Evolutionary conservation across 2,888 invertebrate genomes (phyloP).

Genomic region (Caradrina kadenii): DNA sequence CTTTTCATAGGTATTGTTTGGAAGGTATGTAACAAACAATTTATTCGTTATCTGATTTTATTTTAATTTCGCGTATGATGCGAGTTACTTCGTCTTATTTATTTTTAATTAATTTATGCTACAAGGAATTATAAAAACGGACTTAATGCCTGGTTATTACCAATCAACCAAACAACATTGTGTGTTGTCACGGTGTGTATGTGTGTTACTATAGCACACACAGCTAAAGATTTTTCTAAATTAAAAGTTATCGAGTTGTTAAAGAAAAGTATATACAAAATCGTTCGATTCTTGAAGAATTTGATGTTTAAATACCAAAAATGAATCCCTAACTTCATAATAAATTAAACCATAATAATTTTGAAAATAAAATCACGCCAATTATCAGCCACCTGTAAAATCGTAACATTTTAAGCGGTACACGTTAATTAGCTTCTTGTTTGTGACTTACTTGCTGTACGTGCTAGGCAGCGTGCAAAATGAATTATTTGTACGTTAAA

Average conservation of each 20-base stretch:
- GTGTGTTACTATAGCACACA: too few species aligned
- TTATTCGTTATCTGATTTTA: background rate
- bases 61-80: background rate
- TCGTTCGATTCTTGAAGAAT: background rate
- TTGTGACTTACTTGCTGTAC: slow-evolving; percentile 92
- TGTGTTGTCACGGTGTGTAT: too few species aligned
- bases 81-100: background rate
- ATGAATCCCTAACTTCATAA: background rate
- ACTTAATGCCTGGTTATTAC: too few species aligned
- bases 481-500: slow-evolving; percentile 71
- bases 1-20: background rate
- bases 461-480: slow-evolving; percentile 91
- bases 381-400: slow-evolving; percentile 69
- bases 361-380: slow-evolving; percentile 47
- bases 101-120: too few species aligned
- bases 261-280: background rate
- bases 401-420: slow-evolving; percentile 48
- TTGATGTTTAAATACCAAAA: background rate
- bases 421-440: slow-evolving; percentile 55
- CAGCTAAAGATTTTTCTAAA: background rate
- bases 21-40: background rate
- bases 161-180: too few species aligned
- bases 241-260: background rate
- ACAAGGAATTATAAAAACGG: too few species aligned
- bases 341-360: slow-evolving; percentile 30